Percentiles rank a stretch among this genome's conserved stretches.
These are phyloP conservation scores for Alectura lathami DNA, from an alignment of 2,113 vertebrate species.

Conservation along the genomic window DNA sequence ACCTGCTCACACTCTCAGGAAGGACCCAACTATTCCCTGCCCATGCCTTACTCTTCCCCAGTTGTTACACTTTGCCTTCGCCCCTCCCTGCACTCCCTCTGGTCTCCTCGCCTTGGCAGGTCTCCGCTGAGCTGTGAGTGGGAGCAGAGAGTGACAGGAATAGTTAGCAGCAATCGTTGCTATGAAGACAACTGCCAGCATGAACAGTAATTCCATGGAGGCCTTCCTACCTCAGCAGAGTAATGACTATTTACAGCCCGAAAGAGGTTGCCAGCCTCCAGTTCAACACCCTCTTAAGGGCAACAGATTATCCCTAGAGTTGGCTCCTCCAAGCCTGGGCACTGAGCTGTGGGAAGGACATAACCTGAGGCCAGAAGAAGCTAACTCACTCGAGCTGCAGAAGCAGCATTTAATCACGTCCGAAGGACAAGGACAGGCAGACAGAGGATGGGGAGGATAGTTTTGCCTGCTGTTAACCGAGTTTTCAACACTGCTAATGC, in stretches of 20 bases:
- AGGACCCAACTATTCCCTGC: background rate
- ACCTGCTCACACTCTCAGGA: background rate
- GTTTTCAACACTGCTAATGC: background rate
- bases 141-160: slow-evolving; percentile 4
- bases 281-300: slow-evolving; percentile 39
- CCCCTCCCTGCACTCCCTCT: rapidly evolving
- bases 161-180: background rate
- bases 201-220: slow-evolving; percentile 2
- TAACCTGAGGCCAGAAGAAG: background rate
- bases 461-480: background rate
- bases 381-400: background rate
- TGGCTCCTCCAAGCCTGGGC: background rate
- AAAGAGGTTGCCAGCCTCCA: slow-evolving; percentile 2
- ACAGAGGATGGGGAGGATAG: background rate
- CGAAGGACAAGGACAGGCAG: background rate
- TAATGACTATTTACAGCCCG: slow-evolving; percentile 40
- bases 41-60: background rate
- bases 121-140: background rate
- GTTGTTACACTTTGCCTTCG: background rate
- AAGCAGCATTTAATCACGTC: background rate
- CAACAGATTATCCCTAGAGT: background rate
- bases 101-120: background rate
- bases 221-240: slow-evolving; percentile 8
- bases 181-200: background rate
- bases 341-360: background rate